Evolutionary conservation across 2,888 invertebrate genomes (phyloP).

Genomic region (Myathropa florea): DNA sequence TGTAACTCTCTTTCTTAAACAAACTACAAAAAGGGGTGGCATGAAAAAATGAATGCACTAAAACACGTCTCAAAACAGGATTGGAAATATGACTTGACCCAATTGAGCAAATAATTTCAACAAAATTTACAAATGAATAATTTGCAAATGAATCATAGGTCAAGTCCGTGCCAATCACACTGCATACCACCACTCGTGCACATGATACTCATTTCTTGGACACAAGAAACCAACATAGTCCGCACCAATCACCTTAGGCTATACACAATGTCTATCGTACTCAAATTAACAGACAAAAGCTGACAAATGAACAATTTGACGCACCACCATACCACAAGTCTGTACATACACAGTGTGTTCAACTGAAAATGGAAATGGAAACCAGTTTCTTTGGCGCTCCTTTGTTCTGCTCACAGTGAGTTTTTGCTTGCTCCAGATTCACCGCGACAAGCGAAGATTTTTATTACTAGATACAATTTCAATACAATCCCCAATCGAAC

Average conservation of each 20-base stretch:
- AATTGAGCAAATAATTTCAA: neutral
- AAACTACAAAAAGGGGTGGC: no score
- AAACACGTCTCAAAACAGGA: no score
- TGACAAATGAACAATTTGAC: constrained; percentile 57
- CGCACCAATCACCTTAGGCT: neutral
- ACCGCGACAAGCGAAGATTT: constrained; percentile 8
- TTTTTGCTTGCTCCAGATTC: constrained; percentile 45
- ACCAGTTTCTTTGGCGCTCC: constrained; percentile 41
- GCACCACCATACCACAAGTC: constrained; percentile 25
- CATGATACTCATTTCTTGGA: neutral
- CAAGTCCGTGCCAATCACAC: constrained; percentile 23
- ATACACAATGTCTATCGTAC: constrained; percentile 3
- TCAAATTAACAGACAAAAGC: constrained; percentile 46
- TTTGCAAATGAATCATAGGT: constrained; percentile 49
- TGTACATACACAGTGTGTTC: constrained; percentile 29
- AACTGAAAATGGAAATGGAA: constrained; percentile 33
- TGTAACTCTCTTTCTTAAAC: no score
- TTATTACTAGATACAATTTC: constrained; percentile 14
- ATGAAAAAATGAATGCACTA: no score
- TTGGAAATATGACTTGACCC: constrained; percentile 3
- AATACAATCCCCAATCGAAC: neutral
- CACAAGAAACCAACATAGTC: neutral
- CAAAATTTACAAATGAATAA: constrained; percentile 15
- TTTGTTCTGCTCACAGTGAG: constrained; percentile 42
- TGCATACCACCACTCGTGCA: neutral